Conservation (phyloP, 2,797 vertebrate genomes). For the Capromys pilorides region DNA sequence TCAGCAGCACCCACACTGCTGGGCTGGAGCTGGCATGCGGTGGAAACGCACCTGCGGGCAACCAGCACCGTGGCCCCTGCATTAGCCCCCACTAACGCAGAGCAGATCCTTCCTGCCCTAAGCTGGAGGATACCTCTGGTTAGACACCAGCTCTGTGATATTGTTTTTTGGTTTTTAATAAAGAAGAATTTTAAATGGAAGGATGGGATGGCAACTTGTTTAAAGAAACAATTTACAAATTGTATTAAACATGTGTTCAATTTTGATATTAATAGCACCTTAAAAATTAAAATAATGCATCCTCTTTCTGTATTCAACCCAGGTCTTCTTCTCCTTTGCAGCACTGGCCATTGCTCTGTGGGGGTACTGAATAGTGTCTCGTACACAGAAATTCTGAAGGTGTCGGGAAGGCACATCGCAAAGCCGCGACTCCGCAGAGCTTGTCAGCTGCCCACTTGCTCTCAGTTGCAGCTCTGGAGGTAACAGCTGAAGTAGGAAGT, state of each 20-base stretch:
- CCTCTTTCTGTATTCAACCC: neutral
- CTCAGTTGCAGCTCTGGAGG: neutral
- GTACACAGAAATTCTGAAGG: neutral
- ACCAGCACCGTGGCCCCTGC: accelerated
- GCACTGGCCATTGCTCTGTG: neutral
- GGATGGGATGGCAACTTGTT: neutral
- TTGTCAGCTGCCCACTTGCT: neutral
- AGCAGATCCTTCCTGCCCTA: neutral
- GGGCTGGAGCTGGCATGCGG: no score
- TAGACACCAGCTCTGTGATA: neutral
- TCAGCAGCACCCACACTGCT: no score
- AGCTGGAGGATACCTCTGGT: neutral
- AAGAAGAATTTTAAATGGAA: neutral
- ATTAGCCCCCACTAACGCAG: neutral
- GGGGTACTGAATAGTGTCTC: neutral
- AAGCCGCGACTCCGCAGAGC: neutral
- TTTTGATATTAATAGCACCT: neutral
- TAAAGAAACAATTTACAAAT: neutral
- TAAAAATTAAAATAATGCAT: neutral
- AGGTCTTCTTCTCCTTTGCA: neutral
- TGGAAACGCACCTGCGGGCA: no score
- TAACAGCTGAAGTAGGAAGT: neutral
- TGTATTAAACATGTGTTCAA: neutral
- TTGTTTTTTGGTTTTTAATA: neutral
- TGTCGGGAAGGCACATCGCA: neutral